Conservation (phyloP, 2,888 invertebrate species). For the Hypomecis atomaria region DNA sequence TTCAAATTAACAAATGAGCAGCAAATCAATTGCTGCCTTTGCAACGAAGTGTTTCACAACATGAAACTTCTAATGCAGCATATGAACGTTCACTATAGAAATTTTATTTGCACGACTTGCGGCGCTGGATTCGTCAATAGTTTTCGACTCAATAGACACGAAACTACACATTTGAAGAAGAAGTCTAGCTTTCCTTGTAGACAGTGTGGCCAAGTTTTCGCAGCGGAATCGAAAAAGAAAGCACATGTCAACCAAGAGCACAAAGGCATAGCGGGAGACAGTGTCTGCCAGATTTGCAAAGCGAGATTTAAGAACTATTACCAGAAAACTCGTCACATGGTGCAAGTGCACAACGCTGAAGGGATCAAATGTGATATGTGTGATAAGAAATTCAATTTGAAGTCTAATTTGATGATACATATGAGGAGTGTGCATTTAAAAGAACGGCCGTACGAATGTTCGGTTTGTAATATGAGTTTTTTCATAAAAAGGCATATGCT, state of each 20-base stretch:
- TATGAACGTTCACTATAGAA: constrained; percentile 76
- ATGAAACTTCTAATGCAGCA: constrained; percentile 78
- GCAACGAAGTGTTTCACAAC: constrained; percentile 70
- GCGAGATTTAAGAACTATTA: constrained; percentile 78
- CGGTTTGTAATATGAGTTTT: constrained; percentile 77
- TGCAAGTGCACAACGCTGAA: constrained; percentile 73
- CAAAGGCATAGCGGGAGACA: constrained; percentile 75
- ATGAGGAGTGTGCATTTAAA: constrained; percentile 75
- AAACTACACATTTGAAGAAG: constrained; percentile 72
- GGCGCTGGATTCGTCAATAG: constrained; percentile 76
- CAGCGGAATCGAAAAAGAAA: constrained; percentile 73
- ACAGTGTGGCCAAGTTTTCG: constrained; percentile 70
- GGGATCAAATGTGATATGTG: constrained; percentile 76
- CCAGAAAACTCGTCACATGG: constrained; percentile 77
- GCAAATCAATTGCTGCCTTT: constrained; percentile 72
- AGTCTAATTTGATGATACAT: constrained; percentile 71
- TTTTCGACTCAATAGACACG: constrained; percentile 71
- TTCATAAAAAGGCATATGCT: constrained; percentile 65
- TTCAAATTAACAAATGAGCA: constrained; percentile 67
- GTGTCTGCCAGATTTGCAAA: constrained; percentile 77
- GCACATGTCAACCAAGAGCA: constrained; percentile 75
- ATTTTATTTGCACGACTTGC: constrained; percentile 76
- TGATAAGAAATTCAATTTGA: constrained; percentile 75
- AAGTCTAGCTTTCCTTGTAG: constrained; percentile 71
- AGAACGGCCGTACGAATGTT: constrained; percentile 75